Evolutionary conservation across 92 coral and sea anemone genomes (phyloP), one percentile per base, ranked within the genome.

Genomic region (Siderastrea radians): DNA sequence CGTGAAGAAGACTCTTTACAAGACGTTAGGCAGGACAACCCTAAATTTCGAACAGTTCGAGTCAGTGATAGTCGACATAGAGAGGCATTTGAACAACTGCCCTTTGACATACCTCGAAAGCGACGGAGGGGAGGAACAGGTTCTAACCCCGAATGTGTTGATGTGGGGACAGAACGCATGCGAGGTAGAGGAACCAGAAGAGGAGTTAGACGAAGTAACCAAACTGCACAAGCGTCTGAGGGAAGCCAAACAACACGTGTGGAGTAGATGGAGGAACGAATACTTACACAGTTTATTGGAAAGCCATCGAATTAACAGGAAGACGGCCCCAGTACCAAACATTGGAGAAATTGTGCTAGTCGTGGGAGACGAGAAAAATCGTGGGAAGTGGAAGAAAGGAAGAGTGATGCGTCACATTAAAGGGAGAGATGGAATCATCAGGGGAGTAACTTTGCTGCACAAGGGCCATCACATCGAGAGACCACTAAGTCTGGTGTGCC

Each of bases 41-140:
- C 83, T 85, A 15, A 86, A 46, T 48, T 85, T 79, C 68, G 86
- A 57, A 47, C 90, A 90, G n/a, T n/a, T n/a, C n/a, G n/a, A n/a
- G n/a, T n/a, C 48, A 49, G 72, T 68, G 72, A 68, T 26, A 4
- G 52, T 90, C 68, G 82, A 79, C 84, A 90, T 80, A 64, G 90
- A 90, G 79, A 70, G 87, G 81, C 79, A 85, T 2, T 38, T 85
- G 71, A 90, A 90, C 82, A 85, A 90, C 68, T 87, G 93, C 26
- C 93, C 90, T 10, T 63, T 90, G 82, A 90, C 90, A 14, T 81
- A 91, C 85, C 79, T 91, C 48, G 81, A 86, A 73, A 84, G 93
- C 38, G 91, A 81, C 16, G 80, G 86, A 19, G 80, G 80, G 72
- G 78, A 81, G 12, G 88, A 72, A n/a, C 68, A 70, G 57, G 86